Evolutionary conservation across 2,888 invertebrate species (phyloP).

Genomic region (Agrotis segetum): DNA sequence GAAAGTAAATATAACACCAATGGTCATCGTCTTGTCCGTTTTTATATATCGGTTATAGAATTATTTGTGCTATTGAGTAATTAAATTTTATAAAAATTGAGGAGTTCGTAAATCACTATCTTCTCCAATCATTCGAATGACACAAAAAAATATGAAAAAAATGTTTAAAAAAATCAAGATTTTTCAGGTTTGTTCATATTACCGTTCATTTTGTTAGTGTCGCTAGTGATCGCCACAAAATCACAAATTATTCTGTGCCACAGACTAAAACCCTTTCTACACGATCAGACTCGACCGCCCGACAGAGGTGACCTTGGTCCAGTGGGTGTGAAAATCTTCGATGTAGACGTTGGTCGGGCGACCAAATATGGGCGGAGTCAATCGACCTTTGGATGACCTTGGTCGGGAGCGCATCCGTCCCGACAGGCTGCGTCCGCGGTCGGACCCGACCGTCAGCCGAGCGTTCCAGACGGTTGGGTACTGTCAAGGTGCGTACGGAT

Average conservation of each 20-base stretch:
- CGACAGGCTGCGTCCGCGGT: too few relatives aligned
- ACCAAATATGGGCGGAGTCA: too few relatives aligned
- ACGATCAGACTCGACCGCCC: too few relatives aligned
- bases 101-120: slow-evolving; percentile 32
- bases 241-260: not conserved
- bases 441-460: too few relatives aligned
- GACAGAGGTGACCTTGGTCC: too few relatives aligned
- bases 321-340: too few relatives aligned
- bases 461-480: too few relatives aligned
- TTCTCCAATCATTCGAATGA: slow-evolving; percentile 50
- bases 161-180: slow-evolving; percentile 60
- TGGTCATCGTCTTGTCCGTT: slow-evolving; percentile 28
- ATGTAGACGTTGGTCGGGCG: too few relatives aligned
- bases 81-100: slow-evolving; percentile 33
- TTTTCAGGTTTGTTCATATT: slow-evolving; percentile 62
- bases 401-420: too few relatives aligned
- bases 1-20: slow-evolving; percentile 55
- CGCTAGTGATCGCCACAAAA: slow-evolving; percentile 31
- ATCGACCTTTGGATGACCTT: too few relatives aligned
- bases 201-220: slow-evolving; percentile 42
- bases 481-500: too few relatives aligned
- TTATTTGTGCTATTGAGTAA: slow-evolving; percentile 19
- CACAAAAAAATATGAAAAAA: slow-evolving; percentile 67
- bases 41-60: slow-evolving; percentile 10
- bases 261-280: too few relatives aligned